Evolutionary conservation across 2,113 vertebrate species (phyloP), one percentile per base, ranked within the genome.

Genomic region (Perca flavescens): DNA sequence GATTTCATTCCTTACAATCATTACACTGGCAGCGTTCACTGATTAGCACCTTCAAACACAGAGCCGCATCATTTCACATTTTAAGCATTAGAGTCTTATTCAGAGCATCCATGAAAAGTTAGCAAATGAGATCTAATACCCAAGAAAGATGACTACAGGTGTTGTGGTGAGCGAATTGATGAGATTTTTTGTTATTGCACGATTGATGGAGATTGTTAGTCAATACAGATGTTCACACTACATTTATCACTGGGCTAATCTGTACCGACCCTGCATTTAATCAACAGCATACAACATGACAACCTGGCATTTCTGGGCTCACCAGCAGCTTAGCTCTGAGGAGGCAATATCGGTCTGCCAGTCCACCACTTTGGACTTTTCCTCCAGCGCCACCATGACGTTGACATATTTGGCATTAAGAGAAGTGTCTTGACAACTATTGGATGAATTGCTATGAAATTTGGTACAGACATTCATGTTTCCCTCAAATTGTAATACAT

Each of bases 1-100:
- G 58, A 74, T 82, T 78, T 78, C 11, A 80, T 79, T 88, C 19
- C 64, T 72, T 74, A 64, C 71, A 77, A 89, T 86, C 74, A 83
- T 54, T 58, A 64, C 65, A 80, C 52, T 68, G 84, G 67, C 74
- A 75, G 70, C 69, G 13, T 47, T 74, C 65, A 52, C 65, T 86
- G 86, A 86, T 84, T 73, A 77, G 66, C 21, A 13, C 52, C 56
- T 80, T 72, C 31, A 68, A 60, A 54, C 82, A 79, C 73, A 85
- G 61, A 66, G 75, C 19, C 50, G 67, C 57, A 28, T 60, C 22
- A 73, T 80, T 78, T 79, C 19, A 75, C 49, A 72, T 61, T 87
- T 85, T 63, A 68, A 57, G 65, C 58, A 46, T 54, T 11, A 22
- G 13, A 72, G 50, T 74, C 58, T n/a, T 69, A 78, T 49, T 82